A percentile compares a stretch with the other conserved stretches of the same genome.
phyloP scores from a whole-genome alignment of 2,888 invertebrate genomes.

The Tiphia femorata region DNA sequence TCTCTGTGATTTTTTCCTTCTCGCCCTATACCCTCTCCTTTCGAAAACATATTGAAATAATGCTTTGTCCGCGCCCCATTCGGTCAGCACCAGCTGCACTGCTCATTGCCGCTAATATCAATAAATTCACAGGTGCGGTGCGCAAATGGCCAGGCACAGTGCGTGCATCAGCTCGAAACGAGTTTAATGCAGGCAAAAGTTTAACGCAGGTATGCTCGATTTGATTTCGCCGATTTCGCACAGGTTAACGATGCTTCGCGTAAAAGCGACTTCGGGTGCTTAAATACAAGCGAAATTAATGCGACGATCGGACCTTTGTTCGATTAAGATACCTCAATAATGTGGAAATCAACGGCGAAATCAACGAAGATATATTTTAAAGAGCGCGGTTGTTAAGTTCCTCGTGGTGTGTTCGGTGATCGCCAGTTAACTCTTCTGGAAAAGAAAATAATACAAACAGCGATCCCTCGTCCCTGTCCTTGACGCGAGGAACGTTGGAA shows the following conservation, averaged over 20 bases:
- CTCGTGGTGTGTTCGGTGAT: too few relatives aligned
- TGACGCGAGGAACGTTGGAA: too few relatives aligned
- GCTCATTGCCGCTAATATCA: slow-evolving; percentile 40
- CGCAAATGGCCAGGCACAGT: slow-evolving; percentile 34
- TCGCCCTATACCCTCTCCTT: slow-evolving; percentile 20
- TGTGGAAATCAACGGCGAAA: neutral
- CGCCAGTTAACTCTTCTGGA: too few relatives aligned
- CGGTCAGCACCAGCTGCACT: slow-evolving; percentile 42
- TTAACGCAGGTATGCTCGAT: slow-evolving; percentile 10
- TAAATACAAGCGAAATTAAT: neutral
- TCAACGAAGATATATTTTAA: neutral
- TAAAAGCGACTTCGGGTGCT: too few relatives aligned
- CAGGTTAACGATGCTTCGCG: too few relatives aligned
- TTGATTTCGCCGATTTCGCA: neutral
- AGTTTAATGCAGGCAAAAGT: slow-evolving; percentile 38
- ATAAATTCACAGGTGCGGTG: slow-evolving; percentile 44
- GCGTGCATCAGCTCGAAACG: slow-evolving; percentile 38
- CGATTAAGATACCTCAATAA: neutral
- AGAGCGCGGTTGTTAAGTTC: too few relatives aligned
- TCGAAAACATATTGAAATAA: slow-evolving; percentile 25
- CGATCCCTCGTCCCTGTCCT: too few relatives aligned
- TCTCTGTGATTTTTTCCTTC: slow-evolving; percentile 4
- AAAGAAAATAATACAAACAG: too few relatives aligned
- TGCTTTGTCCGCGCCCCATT: slow-evolving; percentile 30
- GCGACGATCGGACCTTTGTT: neutral